These are phyloP conservation scores for Laodelphax striatellus DNA, from an alignment of 1,140 invertebrate genomes.

Conservation along the genomic window DNA sequence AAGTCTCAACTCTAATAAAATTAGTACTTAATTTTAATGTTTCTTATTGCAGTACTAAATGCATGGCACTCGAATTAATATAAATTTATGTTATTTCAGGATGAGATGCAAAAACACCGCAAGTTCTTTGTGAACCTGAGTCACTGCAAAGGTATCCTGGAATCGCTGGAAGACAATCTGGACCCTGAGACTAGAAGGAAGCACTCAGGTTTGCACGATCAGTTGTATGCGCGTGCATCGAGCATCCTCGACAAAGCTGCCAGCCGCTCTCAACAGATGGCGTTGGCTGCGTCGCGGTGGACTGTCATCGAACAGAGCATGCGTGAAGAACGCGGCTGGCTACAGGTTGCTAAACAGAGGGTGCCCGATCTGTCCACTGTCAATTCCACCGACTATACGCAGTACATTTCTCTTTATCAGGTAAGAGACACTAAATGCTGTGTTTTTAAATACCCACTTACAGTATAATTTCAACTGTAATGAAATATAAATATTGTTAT, in stretches of 20 bases:
- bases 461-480: too few relatives aligned
- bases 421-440: constrained; percentile 31
- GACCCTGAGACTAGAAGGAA: constrained; percentile 62
- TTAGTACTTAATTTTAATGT: too few relatives aligned
- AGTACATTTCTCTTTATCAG: constrained; percentile 70
- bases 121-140: constrained; percentile 81
- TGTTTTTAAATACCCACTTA: too few relatives aligned
- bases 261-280: constrained; percentile 64
- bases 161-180: constrained; percentile 70
- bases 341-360: constrained; percentile 64
- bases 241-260: constrained; percentile 65
- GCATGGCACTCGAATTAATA: not conserved
- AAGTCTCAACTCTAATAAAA: too few relatives aligned
- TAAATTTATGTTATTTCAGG: constrained; percentile 23
- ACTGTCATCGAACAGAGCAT: constrained; percentile 65
- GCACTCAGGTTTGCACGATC: constrained; percentile 60
- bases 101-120: constrained; percentile 77
- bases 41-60: too few relatives aligned
- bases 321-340: constrained; percentile 68
- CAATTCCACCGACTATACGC: constrained; percentile 66
- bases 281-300: constrained; percentile 70
- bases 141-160: constrained; percentile 69
- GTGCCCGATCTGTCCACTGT: constrained; percentile 65
- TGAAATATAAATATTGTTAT: too few relatives aligned
- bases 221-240: constrained; percentile 58